These are phyloP conservation scores for Actias luna DNA, from an alignment of 2,888 invertebrate species.

Conservation along the genomic window DNA sequence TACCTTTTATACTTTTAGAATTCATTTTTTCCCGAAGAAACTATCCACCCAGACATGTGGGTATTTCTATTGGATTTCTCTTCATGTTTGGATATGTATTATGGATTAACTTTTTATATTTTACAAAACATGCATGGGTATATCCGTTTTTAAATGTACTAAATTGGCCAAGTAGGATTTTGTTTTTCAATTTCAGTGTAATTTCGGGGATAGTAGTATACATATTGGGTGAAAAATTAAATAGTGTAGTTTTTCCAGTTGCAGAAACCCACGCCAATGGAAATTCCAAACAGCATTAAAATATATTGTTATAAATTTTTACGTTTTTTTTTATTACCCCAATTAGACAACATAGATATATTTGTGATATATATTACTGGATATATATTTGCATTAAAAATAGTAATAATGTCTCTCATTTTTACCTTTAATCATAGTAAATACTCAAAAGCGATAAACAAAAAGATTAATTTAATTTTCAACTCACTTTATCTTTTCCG, in stretches of 20 bases:
- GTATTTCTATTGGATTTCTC: conserved; percentile 77
- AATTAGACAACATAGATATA: neutral
- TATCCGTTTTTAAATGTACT: conserved; percentile 93
- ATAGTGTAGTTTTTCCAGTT: conserved; percentile 84
- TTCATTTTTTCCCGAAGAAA: conserved; percentile 85
- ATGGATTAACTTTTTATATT: conserved; percentile 87
- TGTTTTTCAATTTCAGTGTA: conserved; percentile 85
- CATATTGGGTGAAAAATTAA: conserved; percentile 86
- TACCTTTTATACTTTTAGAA: conserved; percentile 89
- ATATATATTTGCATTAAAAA: too few species aligned
- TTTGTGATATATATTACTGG: too few species aligned
- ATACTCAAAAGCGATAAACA: too few species aligned
- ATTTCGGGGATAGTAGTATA: conserved; percentile 83
- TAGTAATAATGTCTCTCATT: too few species aligned
- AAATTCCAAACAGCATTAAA: conserved; percentile 33
- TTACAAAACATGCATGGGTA: conserved; percentile 90
- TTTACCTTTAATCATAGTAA: too few species aligned
- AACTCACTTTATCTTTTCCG: too few species aligned
- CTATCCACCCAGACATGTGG: conserved; percentile 86
- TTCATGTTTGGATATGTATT: conserved; percentile 85
- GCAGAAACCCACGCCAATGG: conserved; percentile 30
- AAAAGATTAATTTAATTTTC: too few species aligned
- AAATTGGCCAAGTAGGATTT: conserved; percentile 84
- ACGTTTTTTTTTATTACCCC: conserved; percentile 17
- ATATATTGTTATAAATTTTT: conserved; percentile 8